Evolutionary conservation across 2,888 invertebrate genomes (phyloP), one percentile per base, ranked within the genome.

Genomic region (Phortica magna): DNA sequence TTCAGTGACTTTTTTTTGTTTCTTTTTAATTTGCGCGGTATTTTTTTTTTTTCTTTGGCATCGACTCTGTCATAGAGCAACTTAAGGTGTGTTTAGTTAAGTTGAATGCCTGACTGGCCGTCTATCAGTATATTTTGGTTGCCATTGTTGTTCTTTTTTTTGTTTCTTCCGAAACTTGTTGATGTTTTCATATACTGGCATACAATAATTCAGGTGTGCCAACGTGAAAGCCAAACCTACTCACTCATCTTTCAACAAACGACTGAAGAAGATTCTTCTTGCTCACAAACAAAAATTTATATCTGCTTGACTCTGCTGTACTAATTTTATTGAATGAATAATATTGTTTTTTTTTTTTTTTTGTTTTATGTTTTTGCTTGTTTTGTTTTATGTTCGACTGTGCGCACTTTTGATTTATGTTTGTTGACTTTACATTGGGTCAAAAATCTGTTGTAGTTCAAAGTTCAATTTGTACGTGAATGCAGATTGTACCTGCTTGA

Each of bases 151-250:
- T 4, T 31, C 19, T 61, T 61, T 17, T n/a, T 19, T 5, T 19
- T 59, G 17, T 22, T 22, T 61, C 22, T 61, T 17, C 22, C 61
- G 22, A 61, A 61, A 10, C 10, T 61, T 19, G 79, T 78, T 78
- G 78, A 79, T 81, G 77, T 76, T 76, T 79, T 71, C 76, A 74
- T 75, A 61, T 61, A 59, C 9, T 10, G 9, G 10, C 14, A 43
- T 17, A 71, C 31, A 71, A 71, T 68, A 77, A 67, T 73, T 87
- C 85, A 86, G 88, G 88, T 88, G 85, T 82, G 85, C 86, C 87
- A 74, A 85, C 85, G 88, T 88, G 88, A 88, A 87, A 85, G 88
- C 88, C 88, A 88, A 86, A 83, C 85, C 88, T 85, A 61, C 75
- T 71, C 70, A 71, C 43, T 71, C 53, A 55, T 41, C 61, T 65